Evolutionary conservation across 2,888 invertebrate species (phyloP).

Genomic region (Digitonthophagus gazella): DNA sequence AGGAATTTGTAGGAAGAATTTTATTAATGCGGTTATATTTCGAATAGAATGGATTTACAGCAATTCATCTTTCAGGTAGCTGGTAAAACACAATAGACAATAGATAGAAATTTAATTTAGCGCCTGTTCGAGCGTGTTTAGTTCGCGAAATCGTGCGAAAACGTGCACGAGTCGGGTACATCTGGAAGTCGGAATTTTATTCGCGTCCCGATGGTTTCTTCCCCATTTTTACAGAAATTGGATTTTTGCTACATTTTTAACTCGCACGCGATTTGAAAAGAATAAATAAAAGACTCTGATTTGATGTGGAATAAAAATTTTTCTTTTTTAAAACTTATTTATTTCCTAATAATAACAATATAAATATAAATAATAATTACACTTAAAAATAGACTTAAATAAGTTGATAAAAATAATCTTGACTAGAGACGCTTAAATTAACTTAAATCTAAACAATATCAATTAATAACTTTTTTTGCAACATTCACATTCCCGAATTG

Average conservation of each 20-base stretch:
- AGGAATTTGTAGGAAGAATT: neutral
- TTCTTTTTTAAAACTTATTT: too few relatives aligned
- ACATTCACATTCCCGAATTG: too few relatives aligned
- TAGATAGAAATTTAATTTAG: neutral
- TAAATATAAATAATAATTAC: neutral
- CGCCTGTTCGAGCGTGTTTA: constrained; percentile 39
- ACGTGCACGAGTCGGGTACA: constrained; percentile 59
- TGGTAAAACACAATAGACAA: constrained; percentile 15
- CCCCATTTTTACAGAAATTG: constrained; percentile 73
- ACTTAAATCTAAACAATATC: neutral
- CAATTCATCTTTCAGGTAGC: constrained; percentile 40
- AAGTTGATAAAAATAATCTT: neutral
- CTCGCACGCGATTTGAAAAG: too few relatives aligned
- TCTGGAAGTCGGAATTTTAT: constrained; percentile 65
- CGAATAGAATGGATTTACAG: constrained; percentile 35
- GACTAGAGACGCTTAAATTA: neutral
- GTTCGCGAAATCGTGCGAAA: constrained; percentile 63
- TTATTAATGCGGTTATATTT: neutral
- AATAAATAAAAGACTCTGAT: too few relatives aligned
- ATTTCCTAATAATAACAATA: neutral
- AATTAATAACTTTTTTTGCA: too few relatives aligned
- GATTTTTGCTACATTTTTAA: constrained; percentile 75
- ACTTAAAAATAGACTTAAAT: neutral
- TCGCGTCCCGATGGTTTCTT: constrained; percentile 65
- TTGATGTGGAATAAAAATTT: neutral